Percentiles rank a stretch among this genome's conserved stretches.
phyloP scores from a whole-genome alignment of 1,140 invertebrate species.

The Bombyx mandarina region DNA sequence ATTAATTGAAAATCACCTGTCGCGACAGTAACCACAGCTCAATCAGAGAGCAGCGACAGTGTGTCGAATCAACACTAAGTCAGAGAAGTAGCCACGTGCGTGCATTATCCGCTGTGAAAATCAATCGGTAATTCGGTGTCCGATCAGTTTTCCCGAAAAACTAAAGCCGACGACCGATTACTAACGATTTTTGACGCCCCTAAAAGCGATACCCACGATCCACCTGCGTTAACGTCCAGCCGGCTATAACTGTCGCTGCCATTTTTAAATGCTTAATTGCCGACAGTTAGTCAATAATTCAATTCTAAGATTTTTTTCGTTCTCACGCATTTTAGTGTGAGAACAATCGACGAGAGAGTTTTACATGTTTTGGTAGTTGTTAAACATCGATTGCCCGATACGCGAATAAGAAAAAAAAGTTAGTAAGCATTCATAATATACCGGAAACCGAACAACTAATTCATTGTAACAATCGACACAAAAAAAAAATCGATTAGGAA shows the following conservation, averaged over 20 bases:
- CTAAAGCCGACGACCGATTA: slow-evolving; percentile 56
- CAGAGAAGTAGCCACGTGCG: slow-evolving; percentile 45
- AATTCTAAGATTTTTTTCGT: slow-evolving; percentile 52
- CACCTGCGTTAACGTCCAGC: slow-evolving; percentile 40
- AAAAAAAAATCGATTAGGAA: slow-evolving; percentile 5
- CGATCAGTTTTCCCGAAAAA: slow-evolving; percentile 51
- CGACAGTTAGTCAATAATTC: slow-evolving; percentile 50
- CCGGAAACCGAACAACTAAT: slow-evolving; percentile 7
- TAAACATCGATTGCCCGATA: slow-evolving; percentile 25
- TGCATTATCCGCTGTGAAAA: slow-evolving; percentile 64
- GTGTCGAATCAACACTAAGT: slow-evolving; percentile 32
- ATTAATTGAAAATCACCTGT: slow-evolving; percentile 22
- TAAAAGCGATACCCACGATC: slow-evolving; percentile 55
- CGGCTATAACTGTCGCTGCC: slow-evolving; percentile 58
- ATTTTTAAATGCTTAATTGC: slow-evolving; percentile 51
- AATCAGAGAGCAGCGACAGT: slow-evolving; percentile 28
- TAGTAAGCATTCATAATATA: slow-evolving; percentile 9
- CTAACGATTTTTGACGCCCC: slow-evolving; percentile 42
- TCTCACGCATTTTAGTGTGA: slow-evolving; percentile 58
- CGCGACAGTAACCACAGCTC: slow-evolving; percentile 19
- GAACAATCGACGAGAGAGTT: slow-evolving; percentile 36
- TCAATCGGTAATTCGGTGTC: slow-evolving; percentile 45
- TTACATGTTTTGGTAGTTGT: slow-evolving; percentile 26
- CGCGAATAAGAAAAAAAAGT: slow-evolving; percentile 23
- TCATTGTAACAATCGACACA: slow-evolving; percentile 4